Base-by-base conservation (phyloP, 2,797 vertebrate genomes). In the Aldrovandia affinis region DNA sequence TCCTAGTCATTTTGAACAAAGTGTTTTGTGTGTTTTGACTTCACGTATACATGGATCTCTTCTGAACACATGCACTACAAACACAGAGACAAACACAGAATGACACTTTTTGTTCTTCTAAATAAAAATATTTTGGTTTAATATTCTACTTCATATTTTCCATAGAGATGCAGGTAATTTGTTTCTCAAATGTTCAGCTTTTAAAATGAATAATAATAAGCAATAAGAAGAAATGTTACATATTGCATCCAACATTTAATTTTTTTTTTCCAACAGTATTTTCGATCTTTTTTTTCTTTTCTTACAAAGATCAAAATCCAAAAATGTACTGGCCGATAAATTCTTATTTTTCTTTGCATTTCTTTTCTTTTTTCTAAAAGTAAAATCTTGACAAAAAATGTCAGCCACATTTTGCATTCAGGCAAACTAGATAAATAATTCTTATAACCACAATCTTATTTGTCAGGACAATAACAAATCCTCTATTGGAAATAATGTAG, bases 401-500 rank as follows among this genome's bases (percentile, higher is more conserved):
- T 75, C 70, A 75, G 33, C 70, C 70, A 75, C 70, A 75, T 44
- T 42, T 75, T 44, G 70, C 39, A 44, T 75, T 44, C 36, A 75
- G 39, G 36, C 70, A 44, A 44, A 75, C 70, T 44, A 75, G 70
- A 75, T 75, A 75, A 75, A 75, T 75, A 75, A 73, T 83, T 54
- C 52, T 83, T 70, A 83, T 83, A 70, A 83, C 81, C 68, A 83
- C 81, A 82, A 75, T 75, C 33, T 39, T 75, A 75, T 75, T 75
- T 12, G 70, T 75, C 70, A 75, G 36, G 70, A 75, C 70, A 75
- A 75, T 75, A 75, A 75, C 44, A 75, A 75, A 75, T 75, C 70
- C 44, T 75, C 70, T 93, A 91, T 93, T 95, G 93, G 95, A 95
- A 95, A 95, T 95, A 95, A 95, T 95, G 95, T 96, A 96, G 95